Percentiles rank a stretch among this genome's conserved stretches.
Conservation (phyloP, 2,888 invertebrate genomes). For the Laspeyria flexula region DNA sequence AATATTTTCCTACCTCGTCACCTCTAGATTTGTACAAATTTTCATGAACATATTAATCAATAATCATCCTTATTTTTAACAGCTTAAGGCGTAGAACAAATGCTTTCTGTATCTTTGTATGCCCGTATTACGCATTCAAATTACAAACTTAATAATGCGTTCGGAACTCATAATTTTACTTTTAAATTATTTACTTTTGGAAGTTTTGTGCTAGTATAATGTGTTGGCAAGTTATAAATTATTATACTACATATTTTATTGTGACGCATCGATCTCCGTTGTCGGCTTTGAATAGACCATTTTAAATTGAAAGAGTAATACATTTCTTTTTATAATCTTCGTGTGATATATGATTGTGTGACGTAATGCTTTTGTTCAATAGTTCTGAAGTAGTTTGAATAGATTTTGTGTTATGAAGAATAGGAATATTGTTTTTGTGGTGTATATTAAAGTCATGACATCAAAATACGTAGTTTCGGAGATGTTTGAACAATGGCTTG, state of each 20-base stretch:
- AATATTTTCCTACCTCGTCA: constrained; percentile 84
- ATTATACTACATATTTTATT: constrained; percentile 69
- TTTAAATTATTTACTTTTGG: constrained; percentile 28
- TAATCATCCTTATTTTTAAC: constrained; percentile 39
- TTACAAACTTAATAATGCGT: constrained; percentile 31
- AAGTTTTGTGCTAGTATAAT: constrained; percentile 15
- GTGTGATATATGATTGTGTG: constrained; percentile 50
- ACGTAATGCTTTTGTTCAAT: constrained; percentile 34
- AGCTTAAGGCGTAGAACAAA: constrained; percentile 30
- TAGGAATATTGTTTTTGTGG: constrained; percentile 11
- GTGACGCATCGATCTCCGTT: constrained; percentile 70
- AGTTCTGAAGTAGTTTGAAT: neutral
- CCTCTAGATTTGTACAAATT: constrained; percentile 57
- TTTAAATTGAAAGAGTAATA: constrained; percentile 69
- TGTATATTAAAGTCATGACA: neutral
- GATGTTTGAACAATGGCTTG: too few relatives aligned
- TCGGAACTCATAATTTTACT: constrained; percentile 25
- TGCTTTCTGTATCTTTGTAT: constrained; percentile 12
- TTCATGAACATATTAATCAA: constrained; percentile 23
- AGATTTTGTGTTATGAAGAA: neutral
- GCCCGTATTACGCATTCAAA: constrained; percentile 40
- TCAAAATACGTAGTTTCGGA: too few relatives aligned
- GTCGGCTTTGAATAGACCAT: constrained; percentile 69
- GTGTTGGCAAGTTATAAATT: constrained; percentile 51
- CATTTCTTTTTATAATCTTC: constrained; percentile 60